Conservation (phyloP, 2,113 vertebrate species). For the Sarotherodon lohbergeri region DNA sequence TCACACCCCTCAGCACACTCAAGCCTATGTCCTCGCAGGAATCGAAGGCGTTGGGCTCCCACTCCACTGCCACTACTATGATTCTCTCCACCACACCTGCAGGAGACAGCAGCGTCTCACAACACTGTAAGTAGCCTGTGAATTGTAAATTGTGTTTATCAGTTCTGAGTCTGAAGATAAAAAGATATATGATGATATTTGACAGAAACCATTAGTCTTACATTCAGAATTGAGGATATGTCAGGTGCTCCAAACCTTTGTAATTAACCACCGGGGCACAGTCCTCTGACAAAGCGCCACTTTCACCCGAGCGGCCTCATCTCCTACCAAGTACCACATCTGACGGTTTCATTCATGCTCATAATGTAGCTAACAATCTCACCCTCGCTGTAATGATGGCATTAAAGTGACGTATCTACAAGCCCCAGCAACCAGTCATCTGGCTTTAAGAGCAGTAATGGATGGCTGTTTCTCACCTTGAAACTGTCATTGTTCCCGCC, state of each 20-base stretch:
- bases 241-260: not conserved
- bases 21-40: slow-evolving; percentile 42
- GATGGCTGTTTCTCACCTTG: not conserved
- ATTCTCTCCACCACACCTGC: slow-evolving; percentile 51
- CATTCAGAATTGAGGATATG: not conserved
- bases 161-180: not conserved
- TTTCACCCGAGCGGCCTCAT: not conserved
- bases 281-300: not conserved
- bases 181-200: not conserved
- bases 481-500: not conserved
- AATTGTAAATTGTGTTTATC: not conserved
- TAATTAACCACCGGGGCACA: not conserved
- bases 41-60: slow-evolving; percentile 33
- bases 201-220: not conserved
- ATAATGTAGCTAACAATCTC: slow-evolving; percentile 8
- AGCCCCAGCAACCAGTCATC: not conserved
- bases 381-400: slow-evolving; percentile 10
- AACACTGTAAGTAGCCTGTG: slow-evolving; percentile 80
- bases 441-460: slow-evolving; percentile 9
- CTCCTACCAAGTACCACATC: not conserved
- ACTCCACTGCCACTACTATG: slow-evolving; percentile 39
- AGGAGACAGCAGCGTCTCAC: slow-evolving; percentile 80
- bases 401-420: slow-evolving; percentile 22
- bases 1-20: slow-evolving; percentile 20
- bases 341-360: not conserved